phyloP scores from a whole-genome alignment of 2,797 vertebrate species.

The Yasuhikotakia modesta region DNA sequence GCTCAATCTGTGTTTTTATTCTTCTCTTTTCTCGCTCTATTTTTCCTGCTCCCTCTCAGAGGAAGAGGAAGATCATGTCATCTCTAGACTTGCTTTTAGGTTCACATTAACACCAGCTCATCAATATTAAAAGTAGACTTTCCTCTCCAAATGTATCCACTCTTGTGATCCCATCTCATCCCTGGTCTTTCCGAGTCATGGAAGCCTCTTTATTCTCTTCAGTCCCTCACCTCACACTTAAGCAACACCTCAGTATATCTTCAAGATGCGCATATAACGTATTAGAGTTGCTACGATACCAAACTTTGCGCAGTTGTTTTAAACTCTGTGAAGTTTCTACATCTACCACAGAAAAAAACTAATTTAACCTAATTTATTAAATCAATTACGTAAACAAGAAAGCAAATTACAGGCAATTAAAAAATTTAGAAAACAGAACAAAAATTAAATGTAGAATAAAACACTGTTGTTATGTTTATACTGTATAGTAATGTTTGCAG shows the following conservation, averaged over 20 bases:
- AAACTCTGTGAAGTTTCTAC: too few relatives aligned
- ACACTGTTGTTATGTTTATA: too few relatives aligned
- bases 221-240: background rate
- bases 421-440: too few relatives aligned
- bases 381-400: too few relatives aligned
- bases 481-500: too few relatives aligned
- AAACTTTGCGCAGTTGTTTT: too few relatives aligned
- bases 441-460: too few relatives aligned
- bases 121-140: slow-evolving; percentile 61
- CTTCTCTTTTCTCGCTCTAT: slow-evolving; percentile 38
- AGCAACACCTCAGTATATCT: background rate
- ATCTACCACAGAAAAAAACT: too few relatives aligned
- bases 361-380: too few relatives aligned
- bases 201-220: slow-evolving; percentile 33
- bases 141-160: slow-evolving; percentile 57
- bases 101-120: slow-evolving; percentile 60
- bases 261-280: too few relatives aligned
- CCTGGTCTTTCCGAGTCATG: slow-evolving; percentile 35
- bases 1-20: slow-evolving; percentile 40
- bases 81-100: slow-evolving; percentile 44
- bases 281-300: too few relatives aligned
- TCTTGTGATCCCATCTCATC: slow-evolving; percentile 60
- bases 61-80: slow-evolving; percentile 30
- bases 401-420: too few relatives aligned
- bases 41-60: slow-evolving; percentile 41